A percentile compares a stretch with the other conserved stretches of the same genome.
Conservation (phyloP, 2,113 vertebrate genomes). For the Passerina amoena region DNA sequence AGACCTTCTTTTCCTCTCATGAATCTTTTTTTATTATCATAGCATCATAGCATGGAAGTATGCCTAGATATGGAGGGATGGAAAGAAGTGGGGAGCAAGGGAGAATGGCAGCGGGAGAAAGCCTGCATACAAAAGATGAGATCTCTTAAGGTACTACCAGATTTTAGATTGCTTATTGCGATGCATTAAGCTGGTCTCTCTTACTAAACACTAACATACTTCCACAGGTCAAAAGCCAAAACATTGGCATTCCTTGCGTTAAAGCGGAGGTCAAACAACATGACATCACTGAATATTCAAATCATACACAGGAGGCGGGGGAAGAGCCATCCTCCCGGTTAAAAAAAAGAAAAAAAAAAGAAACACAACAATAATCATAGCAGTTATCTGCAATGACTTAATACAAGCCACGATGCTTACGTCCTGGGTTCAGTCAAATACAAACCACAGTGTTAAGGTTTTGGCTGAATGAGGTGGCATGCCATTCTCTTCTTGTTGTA, state of each 20-base stretch:
- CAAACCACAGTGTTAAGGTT: not conserved
- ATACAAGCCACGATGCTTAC: not conserved
- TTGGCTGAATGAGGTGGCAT: not conserved
- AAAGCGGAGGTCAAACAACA: not conserved
- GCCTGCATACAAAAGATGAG: not conserved
- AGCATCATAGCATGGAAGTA: not conserved
- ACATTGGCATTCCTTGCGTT: not conserved
- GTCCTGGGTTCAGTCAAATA: not conserved
- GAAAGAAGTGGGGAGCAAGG: not conserved
- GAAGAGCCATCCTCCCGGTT: not conserved
- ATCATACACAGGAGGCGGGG: not conserved
- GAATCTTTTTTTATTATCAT: not conserved
- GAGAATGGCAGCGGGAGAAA: accelerated
- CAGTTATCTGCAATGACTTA: not conserved
- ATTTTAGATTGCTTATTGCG: not conserved
- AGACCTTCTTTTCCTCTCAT: not conserved
- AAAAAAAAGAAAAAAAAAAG: not conserved
- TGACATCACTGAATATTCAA: constrained; percentile 39
- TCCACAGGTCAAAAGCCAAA: constrained; percentile 22
- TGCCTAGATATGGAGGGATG: not conserved
- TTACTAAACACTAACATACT: not conserved
- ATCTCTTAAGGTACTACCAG: not conserved
- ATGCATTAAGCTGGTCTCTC: not conserved
- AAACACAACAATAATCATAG: not conserved
- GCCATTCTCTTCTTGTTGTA: not conserved